Conservation (phyloP, 1,140 invertebrate species). For the Apis cerana region DNA sequence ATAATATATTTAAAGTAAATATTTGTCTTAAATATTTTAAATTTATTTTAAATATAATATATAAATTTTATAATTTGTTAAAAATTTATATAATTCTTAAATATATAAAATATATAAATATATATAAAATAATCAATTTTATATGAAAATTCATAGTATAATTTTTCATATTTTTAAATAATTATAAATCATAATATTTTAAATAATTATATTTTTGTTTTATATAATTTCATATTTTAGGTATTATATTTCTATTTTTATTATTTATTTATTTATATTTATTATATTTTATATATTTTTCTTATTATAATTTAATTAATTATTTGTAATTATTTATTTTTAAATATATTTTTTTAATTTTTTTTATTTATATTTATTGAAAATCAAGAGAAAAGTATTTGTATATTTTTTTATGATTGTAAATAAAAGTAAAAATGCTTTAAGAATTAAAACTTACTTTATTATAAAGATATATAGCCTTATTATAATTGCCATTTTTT, state of each 20-base stretch:
- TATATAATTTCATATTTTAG: no score
- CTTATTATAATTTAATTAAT: no score
- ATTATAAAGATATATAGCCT: slow-evolving; percentile 84
- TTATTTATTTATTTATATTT: no score
- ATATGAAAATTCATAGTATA: no score
- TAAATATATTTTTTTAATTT: background rate
- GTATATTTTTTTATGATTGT: slow-evolving; percentile 29
- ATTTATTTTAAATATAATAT: no score
- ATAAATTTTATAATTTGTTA: background rate
- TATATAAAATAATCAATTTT: background rate
- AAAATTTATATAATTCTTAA: background rate
- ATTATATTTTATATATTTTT: no score
- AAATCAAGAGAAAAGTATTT: background rate
- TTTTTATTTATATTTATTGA: background rate
- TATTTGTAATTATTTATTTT: background rate
- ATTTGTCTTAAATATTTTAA: no score
- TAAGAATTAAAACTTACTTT: slow-evolving; percentile 81
- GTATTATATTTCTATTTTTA: no score
- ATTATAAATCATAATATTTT: no score
- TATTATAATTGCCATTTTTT: slow-evolving; percentile 86
- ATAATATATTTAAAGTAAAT: background rate
- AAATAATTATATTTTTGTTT: no score
- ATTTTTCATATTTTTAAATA: no score
- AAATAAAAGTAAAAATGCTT: slow-evolving; percentile 24
- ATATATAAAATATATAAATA: background rate